These are phyloP conservation scores for Melanitta fusca DNA, from an alignment of 2,797 vertebrate genomes.

Conservation along the genomic window DNA sequence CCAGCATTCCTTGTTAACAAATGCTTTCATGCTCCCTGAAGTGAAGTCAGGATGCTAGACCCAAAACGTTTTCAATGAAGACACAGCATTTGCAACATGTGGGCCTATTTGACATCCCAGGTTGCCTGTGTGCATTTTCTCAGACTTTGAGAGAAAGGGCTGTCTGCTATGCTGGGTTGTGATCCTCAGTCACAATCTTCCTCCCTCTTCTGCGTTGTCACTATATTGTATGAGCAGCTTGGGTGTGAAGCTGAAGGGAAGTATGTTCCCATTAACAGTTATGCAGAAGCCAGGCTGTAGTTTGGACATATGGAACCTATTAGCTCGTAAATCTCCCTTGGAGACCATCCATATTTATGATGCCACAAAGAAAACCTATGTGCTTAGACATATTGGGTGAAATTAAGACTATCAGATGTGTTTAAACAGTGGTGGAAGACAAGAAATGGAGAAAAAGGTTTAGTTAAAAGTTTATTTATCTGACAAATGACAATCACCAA, in stretches of 20 bases:
- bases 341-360: background rate
- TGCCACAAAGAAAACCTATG: background rate
- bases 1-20: background rate
- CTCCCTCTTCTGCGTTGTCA: background rate
- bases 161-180: accelerated
- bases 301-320: background rate
- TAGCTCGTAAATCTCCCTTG: background rate
- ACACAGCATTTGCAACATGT: background rate
- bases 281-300: background rate
- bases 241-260: background rate
- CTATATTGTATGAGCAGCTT: accelerated
- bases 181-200: background rate
- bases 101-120: background rate
- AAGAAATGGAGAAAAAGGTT: background rate
- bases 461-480: background rate
- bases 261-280: background rate
- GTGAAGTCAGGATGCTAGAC: background rate
- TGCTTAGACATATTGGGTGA: background rate
- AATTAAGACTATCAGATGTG: background rate
- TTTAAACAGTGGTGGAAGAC: background rate
- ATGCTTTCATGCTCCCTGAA: background rate
- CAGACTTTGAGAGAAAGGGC: background rate
- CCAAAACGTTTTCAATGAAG: background rate
- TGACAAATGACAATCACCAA: background rate
- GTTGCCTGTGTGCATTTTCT: background rate